phyloP scores from a whole-genome alignment of 2,888 invertebrate genomes.

The Leucophenga maculata region DNA sequence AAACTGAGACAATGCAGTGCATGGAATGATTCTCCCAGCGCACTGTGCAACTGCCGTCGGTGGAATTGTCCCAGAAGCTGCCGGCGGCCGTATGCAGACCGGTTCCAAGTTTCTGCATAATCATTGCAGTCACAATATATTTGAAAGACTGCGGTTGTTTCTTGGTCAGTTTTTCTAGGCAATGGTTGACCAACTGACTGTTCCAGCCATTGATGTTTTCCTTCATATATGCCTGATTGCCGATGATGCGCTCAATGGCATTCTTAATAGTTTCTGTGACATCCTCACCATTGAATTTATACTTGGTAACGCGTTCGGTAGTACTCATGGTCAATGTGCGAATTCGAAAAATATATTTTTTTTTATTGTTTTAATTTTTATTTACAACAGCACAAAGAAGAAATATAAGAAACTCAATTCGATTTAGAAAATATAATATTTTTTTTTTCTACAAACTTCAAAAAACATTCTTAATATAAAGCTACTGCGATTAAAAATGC shows the following conservation, averaged over 20 bases:
- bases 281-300: background rate
- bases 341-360: too few relatives aligned
- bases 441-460: too few relatives aligned
- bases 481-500: too few relatives aligned
- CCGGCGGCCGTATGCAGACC: slow-evolving; percentile 96
- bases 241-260: slow-evolving; percentile 89
- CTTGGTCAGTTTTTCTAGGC: slow-evolving; percentile 90
- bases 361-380: too few relatives aligned
- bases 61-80: slow-evolving; percentile 97
- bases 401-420: too few relatives aligned
- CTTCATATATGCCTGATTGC: slow-evolving; percentile 93
- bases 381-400: too few relatives aligned
- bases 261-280: background rate
- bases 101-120: slow-evolving; percentile 98
- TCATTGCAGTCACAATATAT: slow-evolving; percentile 97
- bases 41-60: slow-evolving; percentile 96
- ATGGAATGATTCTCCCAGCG: slow-evolving; percentile 99
- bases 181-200: slow-evolving; percentile 92
- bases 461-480: too few relatives aligned
- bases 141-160: slow-evolving; percentile 92
- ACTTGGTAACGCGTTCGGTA: too few relatives aligned
- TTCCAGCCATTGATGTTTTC: slow-evolving; percentile 97
- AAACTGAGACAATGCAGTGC: slow-evolving; percentile 85
- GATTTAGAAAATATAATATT: too few relatives aligned
- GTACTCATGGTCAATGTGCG: too few relatives aligned